Base-by-base conservation (phyloP, 1,140 invertebrate species). In the Pomacea maculata region DNA sequence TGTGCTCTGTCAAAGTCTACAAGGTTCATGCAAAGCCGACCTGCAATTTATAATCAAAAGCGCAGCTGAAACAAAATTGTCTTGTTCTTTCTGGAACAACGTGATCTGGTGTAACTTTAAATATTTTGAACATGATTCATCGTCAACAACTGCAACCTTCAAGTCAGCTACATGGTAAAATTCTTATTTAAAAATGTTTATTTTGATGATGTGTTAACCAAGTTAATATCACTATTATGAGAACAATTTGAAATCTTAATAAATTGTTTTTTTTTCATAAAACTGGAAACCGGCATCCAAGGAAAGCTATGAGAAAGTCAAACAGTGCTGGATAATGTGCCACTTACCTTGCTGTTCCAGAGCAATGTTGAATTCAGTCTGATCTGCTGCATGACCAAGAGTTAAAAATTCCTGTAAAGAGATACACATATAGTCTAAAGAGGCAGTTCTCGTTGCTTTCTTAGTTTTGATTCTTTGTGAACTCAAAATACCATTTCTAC, bases 331-430 rank as follows among this genome's bases (percentile, higher is more conserved):
- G 34, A 45, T 45, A 75, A 63, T 70, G 19, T 25, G 29, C 34
- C 6, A 82, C 81, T 67, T 83, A 89, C 89, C 89, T 88, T 96
- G 95, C 14, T 93, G 91, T 3, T 94, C 94, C 86, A 95, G 95
- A 29, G 92, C 92, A 83, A 95, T 94, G 82, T 95, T 92, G 12
- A 93, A 83, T 81, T 89, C 94, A 8, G 96, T 96, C 91, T 97
- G 96, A 92, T 98, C 97, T 0, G 97, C 96, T 21, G 95, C 94
- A 91, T 98, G 97, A 9, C 95, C 95, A 64, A 98, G 92, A 77
- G 95, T 95, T 67, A 96, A 91, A 90, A 96, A 97, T 83, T 96
- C 94, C 78, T 93, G 92, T n/a, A 34, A n/a, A n/a, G 21, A 70
- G n/a, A 25, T n/a, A 70, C 34, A 45, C 34, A 45, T 6, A 45